Evolutionary conservation across 1,140 invertebrate species (phyloP), one percentile per base, ranked within the genome.

Genomic region (Acromyrmex heyeri): DNA sequence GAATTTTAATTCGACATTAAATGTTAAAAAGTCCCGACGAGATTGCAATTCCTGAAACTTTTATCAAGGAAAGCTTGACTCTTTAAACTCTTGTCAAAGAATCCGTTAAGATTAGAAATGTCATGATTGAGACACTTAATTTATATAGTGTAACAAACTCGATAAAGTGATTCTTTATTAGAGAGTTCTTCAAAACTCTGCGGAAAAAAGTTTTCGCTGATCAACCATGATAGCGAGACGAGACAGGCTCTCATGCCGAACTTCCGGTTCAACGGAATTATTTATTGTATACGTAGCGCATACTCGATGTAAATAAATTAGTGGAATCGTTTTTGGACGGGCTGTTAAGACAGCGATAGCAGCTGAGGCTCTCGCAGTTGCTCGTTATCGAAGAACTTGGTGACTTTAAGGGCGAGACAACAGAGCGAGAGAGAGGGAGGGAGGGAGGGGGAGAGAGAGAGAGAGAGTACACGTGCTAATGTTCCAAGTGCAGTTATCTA

Each of bases 301-400:
- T 18, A 57, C 53, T 73, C 70, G 38, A 14, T 81, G 44, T 83
- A 83, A 83, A 83, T 83, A 83, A 83, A 73, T 73, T 83, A 83
- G 79, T 34, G 14, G 78, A 21, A 50, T 70, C 64, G 79, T 73
- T 83, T 83, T 83, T 75, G 79, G 69, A 83, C n/a, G 38, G 4
- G 38, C 24, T n/a, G 69, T 75, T 75, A 83, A 83, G 69, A 3
- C 27, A 34, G 57, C 7, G 3, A 38, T 18, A 61, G 79, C 67
- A 82, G 67, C 79, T 82, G 67, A 73, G 69, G 38, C 79, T 62
- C 27, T 75, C 30, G 79, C 55, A 83, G 79, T 75, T 75, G 38
- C 55, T 75, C 27, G 79, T 61, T 3, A 38, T 70, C 38, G 38
- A 62, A 24, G 34, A 34, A 73, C 38, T 73, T 61, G 6, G 38